Evolutionary conservation across 2,797 vertebrate species (phyloP).

Genomic region (Darevskia nairensis): DNA sequence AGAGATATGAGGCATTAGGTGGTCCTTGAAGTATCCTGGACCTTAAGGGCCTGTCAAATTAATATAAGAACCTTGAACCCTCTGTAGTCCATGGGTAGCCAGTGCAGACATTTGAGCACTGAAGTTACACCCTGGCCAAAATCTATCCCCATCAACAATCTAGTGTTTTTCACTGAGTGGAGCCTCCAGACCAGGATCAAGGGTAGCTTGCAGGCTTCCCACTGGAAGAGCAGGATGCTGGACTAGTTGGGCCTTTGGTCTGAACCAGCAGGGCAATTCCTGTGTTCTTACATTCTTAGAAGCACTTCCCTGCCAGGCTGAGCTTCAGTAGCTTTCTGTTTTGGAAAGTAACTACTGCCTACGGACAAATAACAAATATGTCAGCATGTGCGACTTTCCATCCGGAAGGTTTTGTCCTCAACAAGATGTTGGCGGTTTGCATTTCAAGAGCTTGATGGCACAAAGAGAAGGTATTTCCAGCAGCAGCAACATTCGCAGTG

Average conservation of each 20-base stretch:
- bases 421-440: neutral
- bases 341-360: neutral
- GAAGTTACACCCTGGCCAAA: no score
- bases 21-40: no score
- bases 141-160: no score
- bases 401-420: neutral
- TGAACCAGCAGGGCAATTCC: neutral
- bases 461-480: slow-evolving; percentile 9
- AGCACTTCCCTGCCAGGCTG: neutral
- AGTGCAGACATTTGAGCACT: no score
- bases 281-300: neutral
- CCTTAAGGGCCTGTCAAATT: no score
- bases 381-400: neutral
- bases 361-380: neutral
- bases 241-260: no score
- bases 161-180: no score
- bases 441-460: neutral
- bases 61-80: no score
- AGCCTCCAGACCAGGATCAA: no score
- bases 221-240: neutral
- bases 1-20: no score
- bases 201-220: neutral
- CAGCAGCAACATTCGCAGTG: slow-evolving; percentile 3
- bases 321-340: neutral
- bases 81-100: no score